Evolutionary conservation across 2,797 vertebrate genomes (phyloP).

Genomic region (Salmo trutta): DNA sequence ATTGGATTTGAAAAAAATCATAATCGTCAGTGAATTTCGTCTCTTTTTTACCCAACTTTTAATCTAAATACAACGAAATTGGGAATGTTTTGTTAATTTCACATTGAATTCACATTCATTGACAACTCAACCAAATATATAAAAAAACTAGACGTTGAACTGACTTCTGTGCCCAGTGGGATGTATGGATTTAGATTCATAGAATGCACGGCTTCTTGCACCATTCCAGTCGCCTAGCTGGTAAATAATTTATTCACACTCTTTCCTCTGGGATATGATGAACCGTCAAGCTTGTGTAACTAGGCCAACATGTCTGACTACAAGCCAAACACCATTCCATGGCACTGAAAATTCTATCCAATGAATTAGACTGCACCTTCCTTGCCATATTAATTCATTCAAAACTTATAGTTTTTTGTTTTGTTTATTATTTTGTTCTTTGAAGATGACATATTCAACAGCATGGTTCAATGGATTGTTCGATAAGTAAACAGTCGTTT

Average conservation of each 20-base stretch:
- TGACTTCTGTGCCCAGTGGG: no score
- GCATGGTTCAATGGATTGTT: no score
- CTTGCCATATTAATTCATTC: background rate
- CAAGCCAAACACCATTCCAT: background rate
- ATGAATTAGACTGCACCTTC: background rate
- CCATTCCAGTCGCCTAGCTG: background rate
- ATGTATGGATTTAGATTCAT: background rate
- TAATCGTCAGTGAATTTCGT: no score
- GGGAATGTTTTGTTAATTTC: no score
- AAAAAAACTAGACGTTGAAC: no score
- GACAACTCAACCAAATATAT: no score
- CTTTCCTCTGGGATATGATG: background rate
- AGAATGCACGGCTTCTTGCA: background rate
- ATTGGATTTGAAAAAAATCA: no score
- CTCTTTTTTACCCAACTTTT: no score
- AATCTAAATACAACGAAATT: no score
- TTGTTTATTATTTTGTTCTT: no score
- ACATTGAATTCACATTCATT: background rate
- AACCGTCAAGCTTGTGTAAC: constrained; percentile 5
- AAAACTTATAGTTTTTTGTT: background rate
- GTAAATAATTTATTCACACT: constrained; percentile 11
- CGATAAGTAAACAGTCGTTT: no score
- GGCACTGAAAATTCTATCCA: background rate
- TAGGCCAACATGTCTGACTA: constrained; percentile 14
- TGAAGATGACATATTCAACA: no score